Conservation (phyloP, 1,140 invertebrate genomes). For the Aricia agestis region DNA sequence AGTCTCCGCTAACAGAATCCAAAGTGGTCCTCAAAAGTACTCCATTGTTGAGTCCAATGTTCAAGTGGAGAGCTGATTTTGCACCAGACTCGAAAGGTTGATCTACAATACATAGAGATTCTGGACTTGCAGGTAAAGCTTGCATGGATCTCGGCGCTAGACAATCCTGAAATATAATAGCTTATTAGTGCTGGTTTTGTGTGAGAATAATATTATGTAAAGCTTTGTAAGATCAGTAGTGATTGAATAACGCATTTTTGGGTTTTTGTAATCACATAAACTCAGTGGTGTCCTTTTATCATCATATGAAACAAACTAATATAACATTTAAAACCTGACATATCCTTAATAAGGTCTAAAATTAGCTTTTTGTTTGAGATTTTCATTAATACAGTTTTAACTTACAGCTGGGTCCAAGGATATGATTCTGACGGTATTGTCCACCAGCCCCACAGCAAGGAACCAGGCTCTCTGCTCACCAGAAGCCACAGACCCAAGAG, state of each 20-base stretch:
- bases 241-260: slow-evolving; percentile 74
- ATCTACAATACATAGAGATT: slow-evolving; percentile 98
- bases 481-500: slow-evolving; percentile 93
- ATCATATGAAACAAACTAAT: slow-evolving; percentile 48
- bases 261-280: slow-evolving; percentile 69
- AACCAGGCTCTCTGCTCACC: slow-evolving; percentile 98
- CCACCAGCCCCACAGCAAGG: slow-evolving; percentile 96
- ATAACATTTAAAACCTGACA: not conserved
- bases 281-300: slow-evolving; percentile 75
- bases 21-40: slow-evolving; percentile 95
- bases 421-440: slow-evolving; percentile 98
- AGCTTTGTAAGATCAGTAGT: slow-evolving; percentile 38
- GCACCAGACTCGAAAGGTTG: slow-evolving; percentile 81
- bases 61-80: slow-evolving; percentile 90
- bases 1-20: slow-evolving; percentile 97
- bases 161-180: slow-evolving; percentile 81
- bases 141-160: slow-evolving; percentile 96
- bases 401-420: slow-evolving; percentile 95
- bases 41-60: slow-evolving; percentile 98
- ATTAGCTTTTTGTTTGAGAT: not conserved
- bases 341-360: not conserved
- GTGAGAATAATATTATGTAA: not conserved
- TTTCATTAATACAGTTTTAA: slow-evolving; percentile 21
- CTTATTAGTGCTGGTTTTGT: slow-evolving; percentile 11
- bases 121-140: slow-evolving; percentile 95